A percentile compares a stretch with the other conserved stretches of the same genome.
phyloP scores from a whole-genome alignment of 2,113 vertebrate genomes.

The Bufo bufo region DNA sequence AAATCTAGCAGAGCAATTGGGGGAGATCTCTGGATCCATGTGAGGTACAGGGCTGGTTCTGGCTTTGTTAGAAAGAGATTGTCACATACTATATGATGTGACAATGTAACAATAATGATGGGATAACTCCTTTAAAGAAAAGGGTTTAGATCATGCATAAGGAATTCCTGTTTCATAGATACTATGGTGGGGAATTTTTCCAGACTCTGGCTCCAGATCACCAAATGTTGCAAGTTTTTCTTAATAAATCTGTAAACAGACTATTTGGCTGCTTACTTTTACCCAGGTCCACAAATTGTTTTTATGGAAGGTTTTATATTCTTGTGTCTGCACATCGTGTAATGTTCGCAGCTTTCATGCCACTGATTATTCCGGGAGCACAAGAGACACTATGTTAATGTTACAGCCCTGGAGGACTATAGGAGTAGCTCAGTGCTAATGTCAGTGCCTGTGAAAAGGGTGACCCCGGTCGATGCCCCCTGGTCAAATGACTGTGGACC shows the following conservation, averaged over 20 bases:
- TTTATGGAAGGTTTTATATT: neutral
- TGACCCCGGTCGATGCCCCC: conserved; percentile 33
- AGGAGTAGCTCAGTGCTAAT: conserved; percentile 45
- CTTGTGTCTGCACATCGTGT: conserved; percentile 6
- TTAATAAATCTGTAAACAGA: neutral
- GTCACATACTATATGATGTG: too few relatives aligned
- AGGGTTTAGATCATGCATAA: conserved; percentile 33
- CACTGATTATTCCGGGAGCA: conserved; percentile 39
- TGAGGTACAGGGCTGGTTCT: too few relatives aligned
- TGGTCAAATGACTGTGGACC: conserved; percentile 21
- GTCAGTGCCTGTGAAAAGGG: conserved; percentile 47
- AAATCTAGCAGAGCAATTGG: too few relatives aligned
- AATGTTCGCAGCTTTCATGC: conserved; percentile 45
- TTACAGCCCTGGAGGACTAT: conserved; percentile 30
- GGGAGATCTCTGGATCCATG: too few relatives aligned
- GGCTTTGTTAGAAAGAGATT: too few relatives aligned
- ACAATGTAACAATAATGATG: too few relatives aligned
- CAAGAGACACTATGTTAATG: conserved; percentile 40
- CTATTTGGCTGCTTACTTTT: neutral
- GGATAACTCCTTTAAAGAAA: too few relatives aligned
- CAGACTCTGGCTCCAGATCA: conserved; percentile 21
- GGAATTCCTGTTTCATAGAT: conserved; percentile 30
- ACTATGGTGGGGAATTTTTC: conserved; percentile 35
- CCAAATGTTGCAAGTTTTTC: neutral
- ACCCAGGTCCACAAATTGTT: neutral